Conservation (phyloP, 2,797 vertebrate species). For the Carduelis carduelis region DNA sequence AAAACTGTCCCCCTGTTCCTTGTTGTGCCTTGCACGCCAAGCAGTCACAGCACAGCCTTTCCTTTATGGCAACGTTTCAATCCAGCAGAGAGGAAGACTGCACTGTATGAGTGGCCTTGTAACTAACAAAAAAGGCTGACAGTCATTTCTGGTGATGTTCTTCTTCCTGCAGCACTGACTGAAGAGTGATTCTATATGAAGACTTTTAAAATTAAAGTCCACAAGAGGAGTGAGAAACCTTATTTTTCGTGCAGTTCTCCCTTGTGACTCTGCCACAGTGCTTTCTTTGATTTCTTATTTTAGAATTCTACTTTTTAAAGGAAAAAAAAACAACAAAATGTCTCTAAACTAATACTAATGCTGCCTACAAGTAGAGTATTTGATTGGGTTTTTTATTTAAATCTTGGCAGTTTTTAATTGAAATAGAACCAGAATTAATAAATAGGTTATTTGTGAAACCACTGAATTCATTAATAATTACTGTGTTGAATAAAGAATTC, state of each 20-base stretch:
- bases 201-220: constrained; percentile 71
- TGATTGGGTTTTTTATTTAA: constrained; percentile 68
- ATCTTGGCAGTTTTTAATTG: constrained; percentile 69
- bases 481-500: constrained; percentile 50
- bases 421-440: constrained; percentile 60
- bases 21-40: constrained; percentile 91
- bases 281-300: constrained; percentile 75
- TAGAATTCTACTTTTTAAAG: constrained; percentile 69
- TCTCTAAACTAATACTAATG: constrained; percentile 68
- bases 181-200: constrained; percentile 81
- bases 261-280: constrained; percentile 72
- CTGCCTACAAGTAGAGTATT: constrained; percentile 69
- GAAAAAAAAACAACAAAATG: not conserved
- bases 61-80: constrained; percentile 81
- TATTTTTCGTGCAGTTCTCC: constrained; percentile 68
- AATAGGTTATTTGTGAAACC: constrained; percentile 77
- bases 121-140: constrained; percentile 75
- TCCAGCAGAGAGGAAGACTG: constrained; percentile 84
- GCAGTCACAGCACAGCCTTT: constrained; percentile 84
- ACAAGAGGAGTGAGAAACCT: constrained; percentile 68
- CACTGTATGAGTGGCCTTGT: constrained; percentile 86
- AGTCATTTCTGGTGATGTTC: constrained; percentile 79
- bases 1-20: constrained; percentile 87
- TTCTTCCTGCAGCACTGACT: constrained; percentile 80
- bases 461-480: constrained; percentile 57